phyloP scores from a whole-genome alignment of 2,888 invertebrate species.

The Carterocephalus palaemon region DNA sequence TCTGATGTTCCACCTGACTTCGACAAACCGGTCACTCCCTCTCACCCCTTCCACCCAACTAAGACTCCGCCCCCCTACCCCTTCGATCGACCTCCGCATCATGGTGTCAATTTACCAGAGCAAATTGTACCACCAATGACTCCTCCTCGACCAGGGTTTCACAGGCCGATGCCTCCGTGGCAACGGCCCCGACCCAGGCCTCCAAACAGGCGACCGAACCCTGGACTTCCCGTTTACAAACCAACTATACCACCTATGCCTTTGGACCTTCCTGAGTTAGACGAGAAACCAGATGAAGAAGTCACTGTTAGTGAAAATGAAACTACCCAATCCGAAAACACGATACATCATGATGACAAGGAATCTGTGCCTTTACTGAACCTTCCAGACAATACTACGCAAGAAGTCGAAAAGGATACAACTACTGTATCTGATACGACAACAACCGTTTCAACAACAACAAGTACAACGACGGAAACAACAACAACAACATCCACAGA shows the following conservation, averaged over 20 bases:
- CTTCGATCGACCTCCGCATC: slow-evolving; percentile 84
- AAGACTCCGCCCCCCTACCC: slow-evolving; percentile 84
- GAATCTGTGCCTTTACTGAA: slow-evolving; percentile 37
- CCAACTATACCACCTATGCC: slow-evolving; percentile 77
- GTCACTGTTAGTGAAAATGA: slow-evolving; percentile 59
- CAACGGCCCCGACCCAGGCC: slow-evolving; percentile 80
- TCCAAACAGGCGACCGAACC: slow-evolving; percentile 73
- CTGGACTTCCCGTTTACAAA: slow-evolving; percentile 80
- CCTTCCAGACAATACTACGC: slow-evolving; percentile 45
- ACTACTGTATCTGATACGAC: slow-evolving; percentile 45
- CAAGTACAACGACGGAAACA: slow-evolving; percentile 40
- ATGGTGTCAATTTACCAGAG: slow-evolving; percentile 86
- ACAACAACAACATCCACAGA: slow-evolving; percentile 39
- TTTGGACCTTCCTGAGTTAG: slow-evolving; percentile 51
- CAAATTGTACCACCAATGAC: slow-evolving; percentile 82
- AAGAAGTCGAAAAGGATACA: slow-evolving; percentile 44
- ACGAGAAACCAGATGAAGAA: slow-evolving; percentile 52
- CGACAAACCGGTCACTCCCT: slow-evolving; percentile 73
- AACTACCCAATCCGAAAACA: slow-evolving; percentile 58
- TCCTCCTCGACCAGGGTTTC: slow-evolving; percentile 78
- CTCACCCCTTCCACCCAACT: slow-evolving; percentile 64
- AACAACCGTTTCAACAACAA: slow-evolving; percentile 29
- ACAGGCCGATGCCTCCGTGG: slow-evolving; percentile 83
- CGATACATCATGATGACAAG: slow-evolving; percentile 44
- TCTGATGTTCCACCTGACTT: slow-evolving; percentile 87